Base-by-base conservation (phyloP, 2,888 invertebrate genomes). In the Drosophila buzzatii region DNA sequence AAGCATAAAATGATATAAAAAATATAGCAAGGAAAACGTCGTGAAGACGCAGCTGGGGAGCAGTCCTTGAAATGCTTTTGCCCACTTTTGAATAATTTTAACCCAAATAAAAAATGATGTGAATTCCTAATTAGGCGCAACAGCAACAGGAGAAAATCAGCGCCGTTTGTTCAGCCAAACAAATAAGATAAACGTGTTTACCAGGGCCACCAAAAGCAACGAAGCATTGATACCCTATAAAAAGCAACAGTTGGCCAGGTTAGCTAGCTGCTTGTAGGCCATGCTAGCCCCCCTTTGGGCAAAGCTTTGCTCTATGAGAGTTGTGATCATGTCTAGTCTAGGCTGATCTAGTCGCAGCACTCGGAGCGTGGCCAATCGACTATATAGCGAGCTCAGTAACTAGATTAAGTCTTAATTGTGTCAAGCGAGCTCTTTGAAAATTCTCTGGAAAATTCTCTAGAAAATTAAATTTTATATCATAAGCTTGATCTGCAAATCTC, bases 71-170 rank as follows among this genome's bases (percentile, higher is more conserved):
- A 77, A 70, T 77, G 81, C 79, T 71, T 84, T 81, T 81, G 85
- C 79, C 80, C 77, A 89, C 92, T 90, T 92, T 92, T 92, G 92
- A 93, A 92, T 92, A 92, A 93, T 92, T 93, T 92, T 91, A 91
- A 91, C 91, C 92, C 90, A 92, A 92, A 93, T 92, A 93, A 93
- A 93, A 92, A 92, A 91, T 91, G 92, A 93, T 92, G 92, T 92
- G 92, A 92, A 93, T 92, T 92, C 90, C 89, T 92, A 93, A 93
- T 92, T 92, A 92, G 91, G 91, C 89, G 79, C 73, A 51, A 51
- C 33, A 49, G 7, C 23, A 45, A 27, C 41, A 41, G 14, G 39
- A 27, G 44, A 35, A 85, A 85, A 85, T 85, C 85, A 90, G 87
- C 90, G 85, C 67, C 81, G 77, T 72, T 84, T 84, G 83, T 84